Evolutionary conservation across 2,797 vertebrate genomes (phyloP).

Genomic region (Cetoscarus ocellatus): DNA sequence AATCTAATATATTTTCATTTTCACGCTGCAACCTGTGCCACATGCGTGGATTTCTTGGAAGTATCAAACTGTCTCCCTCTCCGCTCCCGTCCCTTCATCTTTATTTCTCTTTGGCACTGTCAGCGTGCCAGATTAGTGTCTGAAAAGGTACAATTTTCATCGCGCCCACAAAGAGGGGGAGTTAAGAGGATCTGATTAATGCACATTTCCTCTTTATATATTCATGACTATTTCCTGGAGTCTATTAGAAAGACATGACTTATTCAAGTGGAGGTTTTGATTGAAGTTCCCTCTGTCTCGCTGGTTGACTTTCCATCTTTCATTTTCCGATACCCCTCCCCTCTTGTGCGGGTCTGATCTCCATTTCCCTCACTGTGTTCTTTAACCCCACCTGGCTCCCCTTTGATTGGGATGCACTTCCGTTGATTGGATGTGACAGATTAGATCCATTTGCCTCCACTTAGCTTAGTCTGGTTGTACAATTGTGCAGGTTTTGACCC

Average conservation of each 20-base stretch:
- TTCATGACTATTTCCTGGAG: conserved; percentile 72
- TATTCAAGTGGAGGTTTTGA: conserved; percentile 67
- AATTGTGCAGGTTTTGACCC: conserved; percentile 52
- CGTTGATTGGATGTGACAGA: conserved; percentile 68
- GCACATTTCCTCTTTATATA: conserved; percentile 59
- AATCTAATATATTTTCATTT: conserved; percentile 28
- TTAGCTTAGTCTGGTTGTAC: conserved; percentile 34
- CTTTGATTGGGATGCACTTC: conserved; percentile 39
- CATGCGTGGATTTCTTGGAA: conserved; percentile 6
- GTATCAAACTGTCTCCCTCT: neutral
- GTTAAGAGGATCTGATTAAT: conserved; percentile 67
- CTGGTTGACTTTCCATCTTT: conserved; percentile 60
- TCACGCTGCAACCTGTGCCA: neutral
- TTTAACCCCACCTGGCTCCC: conserved; percentile 37
- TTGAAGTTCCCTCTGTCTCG: conserved; percentile 62
- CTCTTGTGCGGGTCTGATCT: conserved; percentile 36
- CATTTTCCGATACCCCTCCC: conserved; percentile 36
- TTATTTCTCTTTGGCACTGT: conserved; percentile 11
- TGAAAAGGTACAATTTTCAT: conserved; percentile 55
- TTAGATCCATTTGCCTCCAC: conserved; percentile 54
- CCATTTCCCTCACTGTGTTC: conserved; percentile 29
- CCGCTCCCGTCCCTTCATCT: conserved; percentile 13
- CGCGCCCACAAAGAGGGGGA: conserved; percentile 47
- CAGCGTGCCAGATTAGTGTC: conserved; percentile 45
- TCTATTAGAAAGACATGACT: conserved; percentile 75